Conservation (phyloP, 2,888 invertebrate species). For the Epinotia demarniana region DNA sequence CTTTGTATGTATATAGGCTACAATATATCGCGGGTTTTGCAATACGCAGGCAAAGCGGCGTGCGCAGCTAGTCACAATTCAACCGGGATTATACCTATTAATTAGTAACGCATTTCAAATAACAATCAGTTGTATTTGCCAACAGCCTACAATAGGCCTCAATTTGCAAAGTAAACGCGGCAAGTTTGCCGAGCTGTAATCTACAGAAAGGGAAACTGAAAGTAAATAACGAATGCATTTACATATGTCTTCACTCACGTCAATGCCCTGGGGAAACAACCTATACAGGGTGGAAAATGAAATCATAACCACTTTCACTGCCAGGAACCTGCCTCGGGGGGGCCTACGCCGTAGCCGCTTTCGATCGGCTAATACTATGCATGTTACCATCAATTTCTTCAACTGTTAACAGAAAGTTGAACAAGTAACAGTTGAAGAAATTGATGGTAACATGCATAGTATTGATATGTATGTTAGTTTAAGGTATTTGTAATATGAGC, state of each 20-base stretch:
- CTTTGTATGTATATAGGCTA: too few relatives aligned
- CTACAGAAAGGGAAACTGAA: not conserved
- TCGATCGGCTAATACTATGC: too few relatives aligned
- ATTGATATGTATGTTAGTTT: too few relatives aligned
- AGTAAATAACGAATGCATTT: not conserved
- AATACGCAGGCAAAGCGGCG: too few relatives aligned
- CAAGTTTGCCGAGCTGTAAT: not conserved
- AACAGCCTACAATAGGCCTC: not conserved
- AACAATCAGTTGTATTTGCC: slow-evolving; percentile 4
- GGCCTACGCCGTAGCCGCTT: too few relatives aligned
- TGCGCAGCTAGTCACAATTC: not conserved
- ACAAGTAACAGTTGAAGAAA: too few relatives aligned
- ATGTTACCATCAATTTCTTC: too few relatives aligned
- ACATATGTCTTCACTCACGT: not conserved
- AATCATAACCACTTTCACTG: not conserved
- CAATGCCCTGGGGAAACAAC: not conserved
- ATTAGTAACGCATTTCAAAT: not conserved
- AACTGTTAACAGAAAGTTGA: too few relatives aligned
- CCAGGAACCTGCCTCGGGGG: too few relatives aligned
- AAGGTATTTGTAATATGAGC: too few relatives aligned
- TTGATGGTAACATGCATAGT: too few relatives aligned
- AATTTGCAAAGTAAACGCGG: not conserved
- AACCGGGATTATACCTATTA: not conserved
- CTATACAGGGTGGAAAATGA: not conserved
- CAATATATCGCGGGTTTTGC: too few relatives aligned